phyloP scores from a whole-genome alignment of 2,113 vertebrate genomes.

The Azemiops feae region DNA sequence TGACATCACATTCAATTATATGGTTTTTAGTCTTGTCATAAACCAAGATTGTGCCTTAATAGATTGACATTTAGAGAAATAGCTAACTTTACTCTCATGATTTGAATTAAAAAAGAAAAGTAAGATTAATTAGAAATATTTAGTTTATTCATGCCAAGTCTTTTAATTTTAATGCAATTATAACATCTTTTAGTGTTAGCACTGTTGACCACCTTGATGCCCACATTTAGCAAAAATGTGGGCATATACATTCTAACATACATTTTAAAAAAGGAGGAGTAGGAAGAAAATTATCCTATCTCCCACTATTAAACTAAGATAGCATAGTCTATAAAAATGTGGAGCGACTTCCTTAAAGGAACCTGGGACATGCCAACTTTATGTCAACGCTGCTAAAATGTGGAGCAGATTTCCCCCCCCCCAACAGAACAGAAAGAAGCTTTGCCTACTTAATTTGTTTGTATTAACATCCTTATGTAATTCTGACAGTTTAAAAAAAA shows the following conservation, averaged over 20 bases:
- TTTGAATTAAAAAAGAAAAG: not conserved
- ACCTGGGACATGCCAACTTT: no score
- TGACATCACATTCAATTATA: not conserved
- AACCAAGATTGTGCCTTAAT: not conserved
- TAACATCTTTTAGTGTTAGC: not conserved
- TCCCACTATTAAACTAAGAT: not conserved
- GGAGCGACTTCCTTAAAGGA: no score
- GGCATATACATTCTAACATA: not conserved
- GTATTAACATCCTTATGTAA: fast-evolving
- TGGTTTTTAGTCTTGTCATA: not conserved
- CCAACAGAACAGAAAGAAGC: not conserved
- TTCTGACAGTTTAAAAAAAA: not conserved
- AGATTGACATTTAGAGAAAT: not conserved
- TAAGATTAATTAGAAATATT: not conserved
- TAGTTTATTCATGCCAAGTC: not conserved
- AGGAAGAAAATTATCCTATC: not conserved
- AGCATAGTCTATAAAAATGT: not conserved
- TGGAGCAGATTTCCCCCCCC: no score
- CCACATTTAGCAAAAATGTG: not conserved
- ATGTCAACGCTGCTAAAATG: no score
- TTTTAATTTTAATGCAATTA: not conserved
- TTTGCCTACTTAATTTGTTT: not conserved
- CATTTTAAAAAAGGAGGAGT: not conserved
- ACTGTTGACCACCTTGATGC: not conserved
- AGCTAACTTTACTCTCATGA: not conserved